These are phyloP conservation scores for Philopotamus ludificatus DNA, from an alignment of 1,140 invertebrate species.

Conservation along the genomic window DNA sequence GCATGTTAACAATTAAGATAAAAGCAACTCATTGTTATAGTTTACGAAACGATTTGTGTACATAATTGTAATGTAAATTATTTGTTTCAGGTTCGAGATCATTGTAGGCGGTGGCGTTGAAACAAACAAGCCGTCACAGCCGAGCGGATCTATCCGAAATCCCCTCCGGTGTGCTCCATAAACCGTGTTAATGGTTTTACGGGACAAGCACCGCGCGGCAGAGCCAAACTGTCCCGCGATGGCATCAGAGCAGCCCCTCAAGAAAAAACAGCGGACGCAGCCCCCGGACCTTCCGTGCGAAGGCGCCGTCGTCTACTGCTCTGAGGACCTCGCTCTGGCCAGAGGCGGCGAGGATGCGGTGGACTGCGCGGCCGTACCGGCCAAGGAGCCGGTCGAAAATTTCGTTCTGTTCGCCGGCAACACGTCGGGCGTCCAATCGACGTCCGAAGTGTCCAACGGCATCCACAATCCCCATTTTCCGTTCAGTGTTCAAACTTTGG, in stretches of 20 bases:
- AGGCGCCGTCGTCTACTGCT: constrained; percentile 41
- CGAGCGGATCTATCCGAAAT: background rate
- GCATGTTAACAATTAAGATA: too few species aligned
- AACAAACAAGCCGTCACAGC: too few species aligned
- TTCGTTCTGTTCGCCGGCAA: background rate
- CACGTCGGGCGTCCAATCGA: background rate
- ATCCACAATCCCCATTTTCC: constrained; percentile 32
- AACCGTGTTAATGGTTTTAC: constrained; percentile 41
- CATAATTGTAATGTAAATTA: too few species aligned
- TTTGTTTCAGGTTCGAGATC: too few species aligned
- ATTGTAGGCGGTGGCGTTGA: too few species aligned
- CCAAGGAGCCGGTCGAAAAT: background rate
- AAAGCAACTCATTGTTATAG: too few species aligned
- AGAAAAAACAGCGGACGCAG: constrained; percentile 70
- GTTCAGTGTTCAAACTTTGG: constrained; percentile 27
- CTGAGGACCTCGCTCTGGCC: constrained; percentile 50
- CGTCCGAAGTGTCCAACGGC: constrained; percentile 19
- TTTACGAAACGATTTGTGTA: too few species aligned
- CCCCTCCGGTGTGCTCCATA: background rate
- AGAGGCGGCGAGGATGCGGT: constrained; percentile 55
- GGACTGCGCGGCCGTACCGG: constrained; percentile 48
- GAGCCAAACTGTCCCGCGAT: constrained; percentile 46
- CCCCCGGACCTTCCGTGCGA: constrained; percentile 57
- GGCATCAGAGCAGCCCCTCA: constrained; percentile 70
- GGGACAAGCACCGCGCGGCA: constrained; percentile 39